Percentiles rank a stretch among this genome's conserved stretches.
Conservation (phyloP, 2,797 vertebrate species). For the Meriones psammophilus region DNA sequence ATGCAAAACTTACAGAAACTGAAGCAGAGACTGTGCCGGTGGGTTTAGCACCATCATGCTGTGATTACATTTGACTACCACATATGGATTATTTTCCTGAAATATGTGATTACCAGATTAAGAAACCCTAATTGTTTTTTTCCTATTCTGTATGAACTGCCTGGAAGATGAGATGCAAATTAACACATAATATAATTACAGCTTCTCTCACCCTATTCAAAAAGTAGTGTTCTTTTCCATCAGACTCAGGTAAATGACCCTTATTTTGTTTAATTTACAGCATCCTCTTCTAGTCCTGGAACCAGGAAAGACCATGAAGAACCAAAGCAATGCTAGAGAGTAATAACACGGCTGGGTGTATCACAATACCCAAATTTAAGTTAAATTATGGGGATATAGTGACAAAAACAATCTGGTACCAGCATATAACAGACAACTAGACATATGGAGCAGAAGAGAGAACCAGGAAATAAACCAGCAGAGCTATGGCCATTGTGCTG, state of each 20-base stretch:
- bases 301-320: neutral
- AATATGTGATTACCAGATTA: conserved; percentile 70
- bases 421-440: neutral
- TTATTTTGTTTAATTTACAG: conserved; percentile 52
- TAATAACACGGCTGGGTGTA: neutral
- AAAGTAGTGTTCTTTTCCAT: conserved; percentile 68
- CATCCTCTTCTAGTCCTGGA: neutral
- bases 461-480: neutral
- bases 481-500: neutral
- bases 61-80: conserved; percentile 54
- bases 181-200: conserved; percentile 76
- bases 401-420: neutral
- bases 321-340: neutral
- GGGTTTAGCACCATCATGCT: neutral
- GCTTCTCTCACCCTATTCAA: conserved; percentile 52
- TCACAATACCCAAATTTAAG: neutral
- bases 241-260: conserved; percentile 52
- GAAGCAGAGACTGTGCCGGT: neutral
- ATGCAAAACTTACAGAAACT: neutral
- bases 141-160: conserved; percentile 68
- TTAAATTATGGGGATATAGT: neutral
- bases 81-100: conserved; percentile 62
- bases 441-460: neutral
- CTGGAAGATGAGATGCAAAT: conserved; percentile 79
- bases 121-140: conserved; percentile 74